phyloP scores from a whole-genome alignment of 2,113 vertebrate species.

The Proteles cristata region DNA sequence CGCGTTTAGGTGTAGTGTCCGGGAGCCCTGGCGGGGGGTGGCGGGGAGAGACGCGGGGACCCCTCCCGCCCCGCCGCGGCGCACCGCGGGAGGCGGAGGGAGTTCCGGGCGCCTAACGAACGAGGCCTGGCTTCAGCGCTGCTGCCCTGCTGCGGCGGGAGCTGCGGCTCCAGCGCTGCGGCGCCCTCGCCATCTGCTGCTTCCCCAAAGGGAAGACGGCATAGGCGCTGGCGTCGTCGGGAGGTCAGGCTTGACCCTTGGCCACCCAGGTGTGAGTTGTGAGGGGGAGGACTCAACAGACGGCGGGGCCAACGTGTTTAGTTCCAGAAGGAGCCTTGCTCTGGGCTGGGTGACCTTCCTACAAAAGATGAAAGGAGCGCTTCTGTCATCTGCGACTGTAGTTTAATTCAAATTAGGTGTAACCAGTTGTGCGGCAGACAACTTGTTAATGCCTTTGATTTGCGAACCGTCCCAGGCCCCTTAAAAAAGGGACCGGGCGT shows the following conservation, averaged over 20 bases:
- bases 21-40: background rate
- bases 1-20: background rate
- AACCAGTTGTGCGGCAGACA: background rate
- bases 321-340: constrained; percentile 69
- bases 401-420: constrained; percentile 73
- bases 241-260: constrained; percentile 54
- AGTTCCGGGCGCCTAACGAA: background rate
- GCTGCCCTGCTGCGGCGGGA: background rate
- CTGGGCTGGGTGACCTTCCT: constrained; percentile 56
- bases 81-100: background rate
- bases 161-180: background rate
- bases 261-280: constrained; percentile 66
- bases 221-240: background rate
- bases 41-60: no score
- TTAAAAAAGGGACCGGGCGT: background rate
- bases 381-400: constrained; percentile 60
- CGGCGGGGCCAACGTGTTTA: constrained; percentile 39
- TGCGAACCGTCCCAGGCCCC: background rate
- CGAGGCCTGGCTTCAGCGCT: background rate
- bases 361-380: constrained; percentile 72
- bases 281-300: constrained; percentile 62
- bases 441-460: constrained; percentile 48
- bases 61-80: no score
- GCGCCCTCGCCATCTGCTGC: constrained; percentile 62
- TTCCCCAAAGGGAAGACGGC: background rate